Percentiles rank a stretch among this genome's conserved stretches.
phyloP scores from a whole-genome alignment of 2,888 invertebrate genomes.

The Spodoptera exigua region DNA sequence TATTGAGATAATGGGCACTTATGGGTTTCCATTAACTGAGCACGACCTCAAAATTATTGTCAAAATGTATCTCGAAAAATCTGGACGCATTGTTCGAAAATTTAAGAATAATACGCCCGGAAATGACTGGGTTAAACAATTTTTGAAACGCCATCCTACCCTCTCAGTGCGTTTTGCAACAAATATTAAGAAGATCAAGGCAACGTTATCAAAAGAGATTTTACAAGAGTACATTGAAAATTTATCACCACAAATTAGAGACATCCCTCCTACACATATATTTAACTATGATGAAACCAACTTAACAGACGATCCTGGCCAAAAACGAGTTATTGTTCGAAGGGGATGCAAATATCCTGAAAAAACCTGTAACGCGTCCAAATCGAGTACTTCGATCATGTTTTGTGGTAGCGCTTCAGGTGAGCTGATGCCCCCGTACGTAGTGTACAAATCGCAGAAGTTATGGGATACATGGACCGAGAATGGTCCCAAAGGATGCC shows the following conservation, averaged over 20 bases:
- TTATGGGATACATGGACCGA: too few relatives aligned
- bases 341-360: slow-evolving; percentile 11
- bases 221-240: too few relatives aligned
- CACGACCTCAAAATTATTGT: slow-evolving; percentile 15
- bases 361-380: slow-evolving; percentile 9
- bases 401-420: slow-evolving; percentile 19
- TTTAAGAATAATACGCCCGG: slow-evolving; percentile 12
- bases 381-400: slow-evolving; percentile 7
- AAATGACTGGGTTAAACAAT: slow-evolving; percentile 19
- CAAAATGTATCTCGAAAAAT: slow-evolving; percentile 18
- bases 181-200: slow-evolving; percentile 18
- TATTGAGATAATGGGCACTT: slow-evolving; percentile 11
- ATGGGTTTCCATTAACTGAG: slow-evolving; percentile 18
- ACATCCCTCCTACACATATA: too few relatives aligned
- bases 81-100: slow-evolving; percentile 14
- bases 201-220: slow-evolving; percentile 15
- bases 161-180: slow-evolving; percentile 17
- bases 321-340: slow-evolving; percentile 11
- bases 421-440: slow-evolving; percentile 7
- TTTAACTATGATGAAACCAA: slow-evolving; percentile 17
- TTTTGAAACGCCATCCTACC: slow-evolving; percentile 14
- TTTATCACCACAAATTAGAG: too few relatives aligned
- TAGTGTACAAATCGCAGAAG: too few relatives aligned
- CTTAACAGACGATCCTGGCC: slow-evolving; percentile 14
- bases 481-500: too few relatives aligned